phyloP scores from a whole-genome alignment of 2,797 vertebrate genomes.

The Ctenopoma multispine region DNA sequence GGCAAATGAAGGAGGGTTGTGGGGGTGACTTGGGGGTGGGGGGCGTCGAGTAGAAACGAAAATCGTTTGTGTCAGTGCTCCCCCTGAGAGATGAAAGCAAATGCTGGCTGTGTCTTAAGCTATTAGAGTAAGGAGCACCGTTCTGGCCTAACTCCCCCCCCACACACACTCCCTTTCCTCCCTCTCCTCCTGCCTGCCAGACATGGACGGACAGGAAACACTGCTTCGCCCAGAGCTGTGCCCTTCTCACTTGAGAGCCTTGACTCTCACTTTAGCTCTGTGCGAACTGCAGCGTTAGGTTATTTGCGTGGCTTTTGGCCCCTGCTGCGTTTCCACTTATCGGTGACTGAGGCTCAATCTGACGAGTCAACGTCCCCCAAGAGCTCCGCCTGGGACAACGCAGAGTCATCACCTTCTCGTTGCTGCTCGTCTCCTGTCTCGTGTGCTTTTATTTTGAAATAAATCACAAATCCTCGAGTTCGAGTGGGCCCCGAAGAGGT shows the following conservation, averaged over 20 bases:
- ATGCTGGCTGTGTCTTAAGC: slow-evolving; percentile 82
- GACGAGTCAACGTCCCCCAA: slow-evolving; percentile 33
- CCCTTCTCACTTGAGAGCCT: slow-evolving; percentile 58
- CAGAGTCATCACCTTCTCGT: slow-evolving; percentile 31
- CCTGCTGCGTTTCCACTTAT: slow-evolving; percentile 46
- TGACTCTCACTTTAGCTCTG: slow-evolving; percentile 36
- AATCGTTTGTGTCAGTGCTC: slow-evolving; percentile 83
- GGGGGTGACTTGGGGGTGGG: neutral
- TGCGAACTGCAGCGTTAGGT: slow-evolving; percentile 18
- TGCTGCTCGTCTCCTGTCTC: slow-evolving; percentile 2
- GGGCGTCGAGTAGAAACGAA: slow-evolving; percentile 39
- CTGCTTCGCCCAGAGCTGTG: slow-evolving; percentile 25
- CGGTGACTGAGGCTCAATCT: neutral
- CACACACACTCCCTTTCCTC: neutral
- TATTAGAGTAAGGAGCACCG: slow-evolving; percentile 73
- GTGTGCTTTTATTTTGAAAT: slow-evolving; percentile 21
- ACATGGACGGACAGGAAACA: slow-evolving; percentile 46
- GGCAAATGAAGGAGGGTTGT: slow-evolving; percentile 8
- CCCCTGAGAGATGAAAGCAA: slow-evolving; percentile 84
- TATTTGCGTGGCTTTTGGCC: slow-evolving; percentile 39
- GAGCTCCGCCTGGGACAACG: slow-evolving; percentile 1
- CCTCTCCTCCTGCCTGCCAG: slow-evolving; percentile 19
- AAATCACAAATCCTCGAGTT: neutral
- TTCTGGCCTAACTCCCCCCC: slow-evolving; percentile 22
- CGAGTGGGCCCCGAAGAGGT: neutral